These are phyloP conservation scores for Vespertilio murinus DNA, from an alignment of 2,797 vertebrate genomes.

Conservation along the genomic window DNA sequence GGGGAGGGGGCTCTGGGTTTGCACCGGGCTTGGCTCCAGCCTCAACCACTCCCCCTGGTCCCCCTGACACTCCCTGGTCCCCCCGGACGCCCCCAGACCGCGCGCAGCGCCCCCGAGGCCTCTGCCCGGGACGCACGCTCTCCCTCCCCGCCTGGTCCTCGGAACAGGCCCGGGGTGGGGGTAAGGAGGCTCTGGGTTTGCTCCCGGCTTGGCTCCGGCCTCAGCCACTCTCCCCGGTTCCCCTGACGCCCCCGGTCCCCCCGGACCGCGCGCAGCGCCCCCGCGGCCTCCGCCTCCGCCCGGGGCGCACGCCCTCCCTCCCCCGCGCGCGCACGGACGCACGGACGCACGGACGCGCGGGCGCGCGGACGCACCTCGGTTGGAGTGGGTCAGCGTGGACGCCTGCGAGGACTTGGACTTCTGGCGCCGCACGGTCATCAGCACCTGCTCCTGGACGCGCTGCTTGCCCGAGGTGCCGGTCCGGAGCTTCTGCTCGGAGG, in stretches of 20 bases:
- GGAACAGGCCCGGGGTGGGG: not conserved
- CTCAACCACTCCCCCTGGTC: too few species aligned
- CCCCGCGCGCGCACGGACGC: too few species aligned
- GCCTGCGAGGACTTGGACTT: conserved; percentile 85
- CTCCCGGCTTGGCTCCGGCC: too few species aligned
- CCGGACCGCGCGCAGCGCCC: too few species aligned
- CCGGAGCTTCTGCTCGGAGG: conserved; percentile 87
- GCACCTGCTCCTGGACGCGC: conserved; percentile 87
- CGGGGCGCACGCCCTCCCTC: not conserved
- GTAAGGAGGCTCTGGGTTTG: too few species aligned
- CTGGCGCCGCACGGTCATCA: conserved; percentile 88
- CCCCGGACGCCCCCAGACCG: too few species aligned
- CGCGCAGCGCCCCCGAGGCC: too few species aligned
- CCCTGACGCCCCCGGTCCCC: too few species aligned
- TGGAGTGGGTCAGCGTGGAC: conserved; percentile 82
- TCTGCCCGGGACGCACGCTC: too few species aligned
- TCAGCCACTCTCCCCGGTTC: not conserved
- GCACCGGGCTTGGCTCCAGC: too few species aligned
- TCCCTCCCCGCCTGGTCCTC: rapidly evolving
- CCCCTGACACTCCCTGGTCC: too few species aligned
- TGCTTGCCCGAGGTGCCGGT: conserved; percentile 85
- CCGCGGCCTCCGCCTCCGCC: not conserved
- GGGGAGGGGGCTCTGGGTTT: not conserved
- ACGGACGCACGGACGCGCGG: not conserved
- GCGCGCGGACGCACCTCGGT: conserved; percentile 81